phyloP scores from a whole-genome alignment of 2,888 invertebrate species.

The Dusona sp. region DNA sequence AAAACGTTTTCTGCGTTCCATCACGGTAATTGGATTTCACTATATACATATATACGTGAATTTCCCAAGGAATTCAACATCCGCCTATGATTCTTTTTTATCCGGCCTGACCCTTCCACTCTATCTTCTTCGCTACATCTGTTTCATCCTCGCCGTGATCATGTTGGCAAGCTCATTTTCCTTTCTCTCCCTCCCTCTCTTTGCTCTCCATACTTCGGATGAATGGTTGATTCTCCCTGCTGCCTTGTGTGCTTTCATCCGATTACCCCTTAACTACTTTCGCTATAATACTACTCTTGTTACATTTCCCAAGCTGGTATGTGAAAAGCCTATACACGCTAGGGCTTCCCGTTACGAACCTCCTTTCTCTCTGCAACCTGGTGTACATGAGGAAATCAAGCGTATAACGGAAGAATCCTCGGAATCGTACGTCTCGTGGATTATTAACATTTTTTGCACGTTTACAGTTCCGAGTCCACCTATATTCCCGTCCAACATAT shows the following conservation, averaged over 20 bases:
- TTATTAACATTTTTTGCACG: slow-evolving; percentile 13
- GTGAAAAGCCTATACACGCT: background rate
- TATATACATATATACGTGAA: slow-evolving; percentile 11
- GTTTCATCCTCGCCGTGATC: slow-evolving; percentile 25
- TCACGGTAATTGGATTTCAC: slow-evolving; percentile 62
- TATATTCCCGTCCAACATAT: background rate
- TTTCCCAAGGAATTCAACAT: slow-evolving; percentile 39
- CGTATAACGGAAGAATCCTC: slow-evolving; percentile 2
- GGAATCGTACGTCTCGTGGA: background rate
- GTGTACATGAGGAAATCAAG: slow-evolving; percentile 1
- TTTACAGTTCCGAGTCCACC: background rate
- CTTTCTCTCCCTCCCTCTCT: slow-evolving; percentile 3
- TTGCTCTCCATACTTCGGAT: slow-evolving; percentile 31
- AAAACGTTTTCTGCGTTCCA: slow-evolving; percentile 53
- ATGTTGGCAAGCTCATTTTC: slow-evolving; percentile 30
- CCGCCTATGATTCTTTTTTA: slow-evolving; percentile 51
- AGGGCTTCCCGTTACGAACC: background rate
- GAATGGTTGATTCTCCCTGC: slow-evolving; percentile 43
- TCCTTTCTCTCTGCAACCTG: background rate
- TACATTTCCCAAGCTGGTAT: slow-evolving; percentile 28
- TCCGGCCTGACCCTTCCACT: slow-evolving; percentile 9
- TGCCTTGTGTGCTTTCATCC: slow-evolving; percentile 42
- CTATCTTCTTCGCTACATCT: slow-evolving; percentile 23
- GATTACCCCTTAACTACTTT: slow-evolving; percentile 42
- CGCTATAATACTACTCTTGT: slow-evolving; percentile 25